Evolutionary conservation across 1,140 invertebrate genomes (phyloP).

Genomic region (Tribolium madens): DNA sequence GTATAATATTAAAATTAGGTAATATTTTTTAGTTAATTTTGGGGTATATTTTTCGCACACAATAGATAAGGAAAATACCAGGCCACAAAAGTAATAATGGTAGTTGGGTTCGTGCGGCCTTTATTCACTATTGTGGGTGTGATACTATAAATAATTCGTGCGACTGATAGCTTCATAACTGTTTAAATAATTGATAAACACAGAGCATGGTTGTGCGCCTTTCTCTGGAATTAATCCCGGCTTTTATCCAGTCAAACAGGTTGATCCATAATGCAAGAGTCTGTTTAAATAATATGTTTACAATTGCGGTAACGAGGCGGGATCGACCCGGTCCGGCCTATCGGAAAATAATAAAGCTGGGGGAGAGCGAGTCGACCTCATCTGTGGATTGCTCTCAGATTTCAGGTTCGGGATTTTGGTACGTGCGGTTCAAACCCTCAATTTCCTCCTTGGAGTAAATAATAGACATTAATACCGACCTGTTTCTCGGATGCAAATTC

Average conservation of each 20-base stretch:
- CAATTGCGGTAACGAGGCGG: constrained; percentile 28
- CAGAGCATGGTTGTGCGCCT: neutral
- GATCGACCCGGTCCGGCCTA: neutral
- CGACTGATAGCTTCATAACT: neutral
- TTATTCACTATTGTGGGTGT: neutral
- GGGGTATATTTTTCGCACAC: no score
- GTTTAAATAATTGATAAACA: constrained; percentile 5
- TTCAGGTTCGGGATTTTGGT: neutral
- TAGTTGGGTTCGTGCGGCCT: no score
- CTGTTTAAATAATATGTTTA: constrained; percentile 34
- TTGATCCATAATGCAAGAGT: constrained; percentile 10
- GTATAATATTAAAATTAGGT: no score
- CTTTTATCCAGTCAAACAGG: neutral
- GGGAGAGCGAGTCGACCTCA: constrained; percentile 6
- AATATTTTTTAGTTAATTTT: no score
- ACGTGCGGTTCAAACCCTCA: constrained; percentile 2
- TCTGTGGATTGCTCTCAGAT: constrained; percentile 27
- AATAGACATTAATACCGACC: constrained; percentile 21
- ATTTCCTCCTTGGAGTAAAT: constrained; percentile 31
- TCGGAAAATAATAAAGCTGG: constrained; percentile 30
- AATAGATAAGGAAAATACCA: no score
- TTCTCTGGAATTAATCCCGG: neutral
- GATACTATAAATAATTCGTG: neutral
- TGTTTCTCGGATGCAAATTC: constrained; percentile 27
- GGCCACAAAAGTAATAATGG: no score